Conservation (phyloP, 2,888 invertebrate species). For the Esperia sulphurella region DNA sequence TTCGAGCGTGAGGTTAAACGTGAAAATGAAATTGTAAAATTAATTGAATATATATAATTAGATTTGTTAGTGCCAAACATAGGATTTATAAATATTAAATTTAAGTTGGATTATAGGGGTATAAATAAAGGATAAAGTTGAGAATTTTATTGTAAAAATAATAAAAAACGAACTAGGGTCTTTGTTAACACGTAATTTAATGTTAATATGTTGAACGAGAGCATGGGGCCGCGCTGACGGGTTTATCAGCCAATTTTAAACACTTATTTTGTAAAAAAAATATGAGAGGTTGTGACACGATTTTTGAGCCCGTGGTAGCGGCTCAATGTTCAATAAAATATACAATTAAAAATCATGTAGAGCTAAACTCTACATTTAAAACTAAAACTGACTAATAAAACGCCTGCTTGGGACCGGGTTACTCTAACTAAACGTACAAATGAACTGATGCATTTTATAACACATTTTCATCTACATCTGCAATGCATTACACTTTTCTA, state of each 20-base stretch:
- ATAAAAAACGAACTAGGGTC: constrained; percentile 71
- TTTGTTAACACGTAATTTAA: constrained; percentile 66
- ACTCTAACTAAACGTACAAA: constrained; percentile 42
- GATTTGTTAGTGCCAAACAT: constrained; percentile 76
- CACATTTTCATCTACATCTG: constrained; percentile 24
- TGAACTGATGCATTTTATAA: constrained; percentile 33
- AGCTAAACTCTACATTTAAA: constrained; percentile 49
- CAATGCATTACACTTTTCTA: constrained; percentile 23
- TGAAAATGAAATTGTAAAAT: constrained; percentile 36
- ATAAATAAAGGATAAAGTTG: constrained; percentile 59
- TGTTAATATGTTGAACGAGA: constrained; percentile 42
- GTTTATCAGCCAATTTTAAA: constrained; percentile 69
- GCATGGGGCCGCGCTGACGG: constrained; percentile 49
- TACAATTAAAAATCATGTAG: constrained; percentile 56
- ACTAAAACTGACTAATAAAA: constrained; percentile 44
- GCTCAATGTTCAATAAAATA: constrained; percentile 56
- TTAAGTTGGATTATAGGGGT: constrained; percentile 69
- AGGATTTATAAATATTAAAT: constrained; percentile 66
- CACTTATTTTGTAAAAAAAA: constrained; percentile 55
- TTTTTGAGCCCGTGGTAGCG: constrained; percentile 53
- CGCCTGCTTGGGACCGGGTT: constrained; percentile 67
- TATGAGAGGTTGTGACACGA: constrained; percentile 71
- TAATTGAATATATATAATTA: constrained; percentile 58
- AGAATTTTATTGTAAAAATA: constrained; percentile 67
- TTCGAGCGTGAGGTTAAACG: constrained; percentile 34